phyloP scores from a whole-genome alignment of 2,113 vertebrate genomes.

The Mellivora capensis region DNA sequence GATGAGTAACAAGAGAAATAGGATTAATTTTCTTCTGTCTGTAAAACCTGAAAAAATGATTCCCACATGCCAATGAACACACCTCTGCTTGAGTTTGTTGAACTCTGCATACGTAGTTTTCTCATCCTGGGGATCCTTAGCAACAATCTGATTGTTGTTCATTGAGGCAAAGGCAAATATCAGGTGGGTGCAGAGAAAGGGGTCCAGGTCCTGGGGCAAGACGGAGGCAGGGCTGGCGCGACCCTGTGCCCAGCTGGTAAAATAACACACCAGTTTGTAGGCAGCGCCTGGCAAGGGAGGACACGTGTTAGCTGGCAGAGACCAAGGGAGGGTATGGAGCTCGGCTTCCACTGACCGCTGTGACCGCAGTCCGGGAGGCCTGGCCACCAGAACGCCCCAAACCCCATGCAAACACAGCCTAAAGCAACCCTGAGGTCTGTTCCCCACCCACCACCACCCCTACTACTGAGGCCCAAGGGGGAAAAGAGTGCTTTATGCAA shows the following conservation, averaged over 20 bases:
- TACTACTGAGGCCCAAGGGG: neutral
- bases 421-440: no score
- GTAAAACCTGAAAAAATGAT: neutral
- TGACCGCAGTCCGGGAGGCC: neutral
- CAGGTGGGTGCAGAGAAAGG: constrained; percentile 85
- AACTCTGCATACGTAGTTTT: constrained; percentile 77
- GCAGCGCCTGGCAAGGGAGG: constrained; percentile 69
- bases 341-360: neutral
- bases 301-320: neutral
- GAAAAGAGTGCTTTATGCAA: neutral
- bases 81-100: constrained; percentile 82
- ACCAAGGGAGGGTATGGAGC: neutral
- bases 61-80: neutral
- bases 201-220: constrained; percentile 80
- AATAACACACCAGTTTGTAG: constrained; percentile 84
- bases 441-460: neutral
- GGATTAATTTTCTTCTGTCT: neutral
- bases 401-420: no score
- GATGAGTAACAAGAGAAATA: neutral
- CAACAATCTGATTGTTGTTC: constrained; percentile 71
- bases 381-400: neutral
- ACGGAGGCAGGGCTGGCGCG: constrained; percentile 71
- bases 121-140: constrained; percentile 74
- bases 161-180: constrained; percentile 84
- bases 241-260: constrained; percentile 82